Evolutionary conservation across 2,888 invertebrate genomes (phyloP).

Genomic region (Trissolcus brochymenae): DNA sequence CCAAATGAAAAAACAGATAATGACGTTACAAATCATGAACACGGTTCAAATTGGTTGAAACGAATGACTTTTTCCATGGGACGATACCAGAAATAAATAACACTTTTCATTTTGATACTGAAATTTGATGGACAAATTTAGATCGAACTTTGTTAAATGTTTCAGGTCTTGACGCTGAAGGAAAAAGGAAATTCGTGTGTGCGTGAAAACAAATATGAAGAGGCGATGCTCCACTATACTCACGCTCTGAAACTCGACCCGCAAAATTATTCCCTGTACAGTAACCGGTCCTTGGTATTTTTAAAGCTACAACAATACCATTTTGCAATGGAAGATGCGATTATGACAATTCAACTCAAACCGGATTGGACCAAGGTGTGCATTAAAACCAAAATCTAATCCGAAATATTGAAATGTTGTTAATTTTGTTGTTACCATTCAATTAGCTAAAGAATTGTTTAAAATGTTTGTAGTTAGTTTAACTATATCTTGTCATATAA

Average conservation of each 20-base stretch:
- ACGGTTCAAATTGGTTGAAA: too few species aligned
- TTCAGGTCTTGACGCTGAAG: conserved; percentile 77
- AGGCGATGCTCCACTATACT: conserved; percentile 88
- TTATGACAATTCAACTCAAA: conserved; percentile 84
- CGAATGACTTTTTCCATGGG: too few species aligned
- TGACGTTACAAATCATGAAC: too few species aligned
- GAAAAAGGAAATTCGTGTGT: conserved; percentile 87
- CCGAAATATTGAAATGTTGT: too few species aligned
- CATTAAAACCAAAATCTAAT: not conserved
- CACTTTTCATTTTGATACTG: too few species aligned
- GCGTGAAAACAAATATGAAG: conserved; percentile 83
- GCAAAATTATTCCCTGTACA: conserved; percentile 84
- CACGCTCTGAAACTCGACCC: conserved; percentile 86
- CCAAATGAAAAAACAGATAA: too few species aligned
- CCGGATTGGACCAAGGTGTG: conserved; percentile 88
- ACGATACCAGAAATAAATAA: too few species aligned
- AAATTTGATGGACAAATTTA: too few species aligned
- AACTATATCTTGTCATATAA: too few species aligned
- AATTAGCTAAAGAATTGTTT: too few species aligned
- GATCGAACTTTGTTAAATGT: not conserved
- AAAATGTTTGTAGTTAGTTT: too few species aligned
- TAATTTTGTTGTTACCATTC: too few species aligned
- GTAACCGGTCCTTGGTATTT: conserved; percentile 89
- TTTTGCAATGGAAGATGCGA: conserved; percentile 87
- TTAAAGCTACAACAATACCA: conserved; percentile 87